Evolutionary conservation across 2,888 invertebrate species (phyloP).

Genomic region (Invenusta paracnida): DNA sequence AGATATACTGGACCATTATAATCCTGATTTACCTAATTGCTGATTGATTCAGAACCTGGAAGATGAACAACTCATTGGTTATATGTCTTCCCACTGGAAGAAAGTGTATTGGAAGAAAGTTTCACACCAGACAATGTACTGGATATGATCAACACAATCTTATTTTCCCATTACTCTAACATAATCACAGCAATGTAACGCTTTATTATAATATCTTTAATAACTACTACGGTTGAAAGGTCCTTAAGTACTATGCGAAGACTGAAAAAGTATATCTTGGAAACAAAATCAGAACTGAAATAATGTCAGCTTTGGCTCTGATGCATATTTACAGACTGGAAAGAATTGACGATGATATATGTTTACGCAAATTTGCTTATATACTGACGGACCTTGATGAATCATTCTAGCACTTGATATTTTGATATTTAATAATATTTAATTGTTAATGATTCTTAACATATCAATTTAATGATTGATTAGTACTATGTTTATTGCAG

Average conservation of each 20-base stretch:
- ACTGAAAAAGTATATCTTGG: not conserved
- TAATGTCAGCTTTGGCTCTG: not conserved
- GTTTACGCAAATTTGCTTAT: not conserved
- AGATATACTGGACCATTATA: too few relatives aligned
- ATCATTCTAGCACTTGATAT: not conserved
- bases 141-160: too few relatives aligned
- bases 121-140: not conserved
- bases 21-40: not conserved
- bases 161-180: not conserved
- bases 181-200: not conserved
- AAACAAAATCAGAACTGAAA: not conserved
- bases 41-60: not conserved
- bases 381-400: not conserved
- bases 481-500: not conserved
- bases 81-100: not conserved
- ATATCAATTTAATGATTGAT: conserved; percentile 14
- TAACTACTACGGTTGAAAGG: not conserved
- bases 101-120: too few relatives aligned
- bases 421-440: not conserved
- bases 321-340: not conserved
- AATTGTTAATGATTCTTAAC: not conserved
- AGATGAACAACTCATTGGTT: not conserved
- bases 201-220: not conserved
- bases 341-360: not conserved
- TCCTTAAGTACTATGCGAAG: not conserved